These are phyloP conservation scores for Strix occidentalis DNA, from an alignment of 2,797 vertebrate species.

Conservation along the genomic window DNA sequence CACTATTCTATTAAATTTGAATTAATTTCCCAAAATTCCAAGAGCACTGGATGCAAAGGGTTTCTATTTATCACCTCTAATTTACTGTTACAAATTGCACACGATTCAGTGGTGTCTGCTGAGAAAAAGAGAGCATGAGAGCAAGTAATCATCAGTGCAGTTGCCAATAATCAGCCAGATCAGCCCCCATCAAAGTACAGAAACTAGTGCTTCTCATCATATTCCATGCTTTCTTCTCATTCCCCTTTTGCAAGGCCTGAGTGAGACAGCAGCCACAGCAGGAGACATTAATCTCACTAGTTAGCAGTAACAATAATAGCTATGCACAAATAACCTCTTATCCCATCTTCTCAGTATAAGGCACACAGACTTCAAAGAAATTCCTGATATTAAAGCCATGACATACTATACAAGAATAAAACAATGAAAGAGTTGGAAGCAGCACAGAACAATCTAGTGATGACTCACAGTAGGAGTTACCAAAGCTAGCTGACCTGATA, in stretches of 20 bases:
- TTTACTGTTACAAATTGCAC: slow-evolving; percentile 1
- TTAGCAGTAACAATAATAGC: background rate
- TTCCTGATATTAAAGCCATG: background rate
- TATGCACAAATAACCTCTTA: background rate
- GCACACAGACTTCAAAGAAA: background rate
- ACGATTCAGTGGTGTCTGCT: background rate
- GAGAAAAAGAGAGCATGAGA: background rate
- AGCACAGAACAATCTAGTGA: background rate
- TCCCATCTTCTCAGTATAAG: background rate
- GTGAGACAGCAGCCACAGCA: background rate
- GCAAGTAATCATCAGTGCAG: slow-evolving; percentile 4
- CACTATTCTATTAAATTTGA: background rate
- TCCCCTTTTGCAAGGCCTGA: background rate
- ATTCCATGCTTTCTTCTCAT: background rate
- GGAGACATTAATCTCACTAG: background rate
- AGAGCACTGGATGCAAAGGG: background rate
- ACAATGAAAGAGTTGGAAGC: background rate
- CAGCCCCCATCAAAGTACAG: background rate
- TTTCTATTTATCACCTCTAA: slow-evolving; percentile 9
- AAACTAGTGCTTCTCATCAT: background rate
- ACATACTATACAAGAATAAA: background rate
- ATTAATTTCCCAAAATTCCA: background rate
- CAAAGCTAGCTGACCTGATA: background rate
- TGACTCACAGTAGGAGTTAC: background rate
- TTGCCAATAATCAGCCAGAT: slow-evolving; percentile 17